These are phyloP conservation scores for Mylabris sibirica DNA, from an alignment of 2,888 invertebrate species.

Conservation along the genomic window DNA sequence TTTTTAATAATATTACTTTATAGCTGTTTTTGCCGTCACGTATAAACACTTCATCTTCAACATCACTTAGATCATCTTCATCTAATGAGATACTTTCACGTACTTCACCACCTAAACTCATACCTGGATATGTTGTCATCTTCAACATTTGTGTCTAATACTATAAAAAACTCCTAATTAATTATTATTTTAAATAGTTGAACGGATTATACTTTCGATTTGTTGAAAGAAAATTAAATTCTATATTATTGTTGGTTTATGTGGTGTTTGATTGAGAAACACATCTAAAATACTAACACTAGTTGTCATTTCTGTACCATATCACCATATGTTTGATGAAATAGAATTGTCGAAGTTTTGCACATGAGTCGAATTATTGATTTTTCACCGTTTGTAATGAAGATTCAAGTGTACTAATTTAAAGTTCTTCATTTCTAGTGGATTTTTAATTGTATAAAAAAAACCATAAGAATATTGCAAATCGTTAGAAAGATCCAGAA, in stretches of 20 bases:
- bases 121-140: constrained; percentile 68
- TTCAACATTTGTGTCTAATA: constrained; percentile 25
- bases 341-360: not conserved
- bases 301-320: not conserved
- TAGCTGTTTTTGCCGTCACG: constrained; percentile 73
- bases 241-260: not conserved
- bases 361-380: constrained; percentile 7
- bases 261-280: not conserved
- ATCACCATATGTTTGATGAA: not conserved
- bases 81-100: constrained; percentile 71
- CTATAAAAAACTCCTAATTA: too few species aligned
- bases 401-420: not conserved
- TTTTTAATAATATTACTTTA: constrained; percentile 58
- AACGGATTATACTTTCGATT: too few species aligned
- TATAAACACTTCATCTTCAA: constrained; percentile 81
- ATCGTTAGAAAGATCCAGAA: too few species aligned
- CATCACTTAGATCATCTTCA: constrained; percentile 76
- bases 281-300: not conserved
- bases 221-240: not conserved
- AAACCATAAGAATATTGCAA: too few species aligned
- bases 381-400: not conserved
- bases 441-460: not conserved
- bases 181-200: too few species aligned
- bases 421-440: not conserved
- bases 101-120: constrained; percentile 68